phyloP scores from a whole-genome alignment of 2,888 invertebrate genomes.

The Adelphocoris suturalis region DNA sequence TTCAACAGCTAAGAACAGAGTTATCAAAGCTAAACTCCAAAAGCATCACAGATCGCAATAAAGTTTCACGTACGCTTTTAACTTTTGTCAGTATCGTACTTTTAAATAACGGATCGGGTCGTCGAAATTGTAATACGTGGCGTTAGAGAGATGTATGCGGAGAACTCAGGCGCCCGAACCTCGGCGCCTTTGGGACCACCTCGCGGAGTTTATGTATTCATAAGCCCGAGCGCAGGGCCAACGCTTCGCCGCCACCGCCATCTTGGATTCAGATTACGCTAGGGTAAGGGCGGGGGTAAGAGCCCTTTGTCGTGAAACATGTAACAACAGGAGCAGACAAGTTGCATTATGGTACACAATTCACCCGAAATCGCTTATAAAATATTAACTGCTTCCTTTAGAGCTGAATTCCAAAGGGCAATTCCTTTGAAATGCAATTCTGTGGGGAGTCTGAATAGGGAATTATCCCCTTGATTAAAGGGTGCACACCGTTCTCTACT shows the following conservation, averaged over 20 bases:
- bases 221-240: background rate
- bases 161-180: background rate
- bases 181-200: conserved; percentile 25
- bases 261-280: conserved; percentile 40
- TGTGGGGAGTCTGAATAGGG: background rate
- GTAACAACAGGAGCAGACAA: conserved; percentile 40
- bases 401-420: conserved; percentile 4
- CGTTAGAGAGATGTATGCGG: background rate
- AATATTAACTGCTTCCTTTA: conserved; percentile 49
- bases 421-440: conserved; percentile 39
- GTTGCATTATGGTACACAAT: conserved; percentile 52
- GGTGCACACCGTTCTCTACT: background rate
- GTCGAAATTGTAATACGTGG: background rate
- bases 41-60: background rate
- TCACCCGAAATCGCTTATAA: conserved; percentile 42
- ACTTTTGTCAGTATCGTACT: background rate
- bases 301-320: conserved; percentile 44
- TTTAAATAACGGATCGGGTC: background rate
- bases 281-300: background rate
- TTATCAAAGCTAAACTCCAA: too few relatives aligned
- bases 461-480: conserved; percentile 24
- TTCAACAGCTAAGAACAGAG: too few relatives aligned
- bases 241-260: background rate
- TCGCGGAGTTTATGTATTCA: conserved; percentile 33
- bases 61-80: background rate